Evolutionary conservation across 2,888 invertebrate genomes (phyloP).

Genomic region (Graphium colonna): DNA sequence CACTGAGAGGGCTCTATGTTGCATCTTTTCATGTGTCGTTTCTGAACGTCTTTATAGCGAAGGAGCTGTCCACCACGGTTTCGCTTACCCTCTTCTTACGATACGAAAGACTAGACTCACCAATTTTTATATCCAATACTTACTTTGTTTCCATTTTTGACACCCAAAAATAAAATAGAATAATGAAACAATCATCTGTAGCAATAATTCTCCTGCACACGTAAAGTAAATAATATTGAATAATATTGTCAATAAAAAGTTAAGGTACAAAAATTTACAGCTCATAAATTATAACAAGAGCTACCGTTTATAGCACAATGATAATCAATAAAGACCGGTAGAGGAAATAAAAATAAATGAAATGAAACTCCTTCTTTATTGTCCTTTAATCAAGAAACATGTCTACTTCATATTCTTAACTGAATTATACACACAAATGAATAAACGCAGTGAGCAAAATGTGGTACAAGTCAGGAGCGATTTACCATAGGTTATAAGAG

Average conservation of each 20-base stretch:
- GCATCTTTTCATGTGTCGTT: too few relatives aligned
- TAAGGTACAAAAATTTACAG: neutral
- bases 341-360: neutral
- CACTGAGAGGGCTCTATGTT: too few relatives aligned
- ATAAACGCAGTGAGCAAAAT: slow-evolving; percentile 33
- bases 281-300: neutral
- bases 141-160: too few relatives aligned
- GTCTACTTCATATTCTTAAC: slow-evolving; percentile 32
- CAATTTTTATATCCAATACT: too few relatives aligned
- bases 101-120: too few relatives aligned
- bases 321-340: neutral
- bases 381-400: slow-evolving; percentile 22
- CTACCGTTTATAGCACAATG: neutral
- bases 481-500: slow-evolving; percentile 6
- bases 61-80: too few relatives aligned
- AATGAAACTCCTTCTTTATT: slow-evolving; percentile 7
- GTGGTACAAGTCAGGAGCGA: slow-evolving; percentile 28
- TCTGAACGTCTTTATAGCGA: too few relatives aligned
- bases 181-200: too few relatives aligned
- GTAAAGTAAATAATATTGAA: neutral
- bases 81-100: too few relatives aligned
- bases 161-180: too few relatives aligned
- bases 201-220: too few relatives aligned
- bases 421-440: slow-evolving; percentile 39
- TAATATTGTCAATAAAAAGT: neutral